Evolutionary conservation across 2,888 invertebrate species (phyloP).

Genomic region (Agrotis exclamationis): DNA sequence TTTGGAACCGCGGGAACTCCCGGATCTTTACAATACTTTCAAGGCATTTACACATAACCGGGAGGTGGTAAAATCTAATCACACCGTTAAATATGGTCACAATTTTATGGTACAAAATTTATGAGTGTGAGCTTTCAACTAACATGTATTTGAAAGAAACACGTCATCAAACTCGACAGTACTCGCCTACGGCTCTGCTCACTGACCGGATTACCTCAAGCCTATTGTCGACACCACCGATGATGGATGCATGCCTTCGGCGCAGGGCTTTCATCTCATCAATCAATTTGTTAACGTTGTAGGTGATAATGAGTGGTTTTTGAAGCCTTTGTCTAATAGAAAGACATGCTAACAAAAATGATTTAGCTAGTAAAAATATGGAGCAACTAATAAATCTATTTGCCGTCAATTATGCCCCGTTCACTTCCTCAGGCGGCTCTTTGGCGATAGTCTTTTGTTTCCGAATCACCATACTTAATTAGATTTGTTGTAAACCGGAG

Average conservation of each 20-base stretch:
- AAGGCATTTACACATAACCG: too few relatives aligned
- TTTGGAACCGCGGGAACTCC: too few relatives aligned
- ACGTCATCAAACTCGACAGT: not conserved
- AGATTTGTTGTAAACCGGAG: too few relatives aligned
- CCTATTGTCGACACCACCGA: constrained; percentile 27
- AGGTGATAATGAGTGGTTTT: constrained; percentile 6
- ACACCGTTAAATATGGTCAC: too few relatives aligned
- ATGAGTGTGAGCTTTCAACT: too few relatives aligned
- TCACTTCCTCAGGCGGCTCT: too few relatives aligned
- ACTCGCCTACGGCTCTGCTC: constrained; percentile 27
- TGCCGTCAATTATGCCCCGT: not conserved
- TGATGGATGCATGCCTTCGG: constrained; percentile 33
- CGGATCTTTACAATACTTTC: too few relatives aligned
- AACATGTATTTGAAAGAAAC: not conserved
- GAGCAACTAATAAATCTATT: not conserved
- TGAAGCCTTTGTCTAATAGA: constrained; percentile 1
- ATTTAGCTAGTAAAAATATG: not conserved
- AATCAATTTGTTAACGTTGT: constrained; percentile 32
- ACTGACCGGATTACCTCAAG: constrained; percentile 39
- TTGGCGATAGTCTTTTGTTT: too few relatives aligned
- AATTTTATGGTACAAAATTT: too few relatives aligned
- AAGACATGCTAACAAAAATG: not conserved
- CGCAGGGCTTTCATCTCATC: constrained; percentile 32
- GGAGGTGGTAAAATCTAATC: too few relatives aligned
- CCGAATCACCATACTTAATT: too few relatives aligned